Conservation (phyloP, 2,797 vertebrate genomes). For the Eremophila alpestris region DNA sequence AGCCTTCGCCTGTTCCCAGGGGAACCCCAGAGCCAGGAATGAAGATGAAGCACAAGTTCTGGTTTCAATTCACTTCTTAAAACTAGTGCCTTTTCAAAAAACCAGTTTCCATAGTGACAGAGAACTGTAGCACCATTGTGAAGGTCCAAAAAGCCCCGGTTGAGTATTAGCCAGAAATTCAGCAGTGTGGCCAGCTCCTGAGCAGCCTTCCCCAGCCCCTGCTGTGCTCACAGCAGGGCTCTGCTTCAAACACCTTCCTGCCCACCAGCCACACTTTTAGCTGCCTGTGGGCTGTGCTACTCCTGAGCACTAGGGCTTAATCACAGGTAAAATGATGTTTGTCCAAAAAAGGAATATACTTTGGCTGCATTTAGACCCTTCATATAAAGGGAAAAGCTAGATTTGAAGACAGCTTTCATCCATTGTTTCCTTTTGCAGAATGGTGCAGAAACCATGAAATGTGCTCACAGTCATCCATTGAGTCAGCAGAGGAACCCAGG, state of each 20-base stretch:
- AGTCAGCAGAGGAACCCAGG: not conserved
- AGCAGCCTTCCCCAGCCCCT: not conserved
- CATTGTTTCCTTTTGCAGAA: not conserved
- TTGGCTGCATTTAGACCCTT: not conserved
- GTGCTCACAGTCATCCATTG: accelerated
- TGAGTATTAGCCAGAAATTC: not conserved
- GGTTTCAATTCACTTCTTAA: conserved; percentile 44
- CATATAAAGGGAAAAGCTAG: not conserved
- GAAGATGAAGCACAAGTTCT: conserved; percentile 1
- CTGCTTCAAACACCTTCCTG: not conserved
- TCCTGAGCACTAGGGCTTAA: not conserved
- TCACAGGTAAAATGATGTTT: not conserved
- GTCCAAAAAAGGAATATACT: not conserved
- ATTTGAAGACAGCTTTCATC: not conserved
- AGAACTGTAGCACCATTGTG: conserved; percentile 61
- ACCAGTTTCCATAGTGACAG: conserved; percentile 60
- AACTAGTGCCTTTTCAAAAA: conserved; percentile 41
- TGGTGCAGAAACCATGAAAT: not conserved
- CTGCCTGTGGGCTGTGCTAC: not conserved
- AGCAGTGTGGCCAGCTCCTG: not conserved
- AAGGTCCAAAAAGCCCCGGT: not conserved
- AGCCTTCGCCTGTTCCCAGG: not conserved
- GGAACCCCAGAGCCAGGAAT: not conserved
- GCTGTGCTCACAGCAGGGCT: not conserved
- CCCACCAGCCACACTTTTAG: not conserved